Base-by-base conservation (phyloP, 2,797 vertebrate genomes). In the Huso huso region DNA sequence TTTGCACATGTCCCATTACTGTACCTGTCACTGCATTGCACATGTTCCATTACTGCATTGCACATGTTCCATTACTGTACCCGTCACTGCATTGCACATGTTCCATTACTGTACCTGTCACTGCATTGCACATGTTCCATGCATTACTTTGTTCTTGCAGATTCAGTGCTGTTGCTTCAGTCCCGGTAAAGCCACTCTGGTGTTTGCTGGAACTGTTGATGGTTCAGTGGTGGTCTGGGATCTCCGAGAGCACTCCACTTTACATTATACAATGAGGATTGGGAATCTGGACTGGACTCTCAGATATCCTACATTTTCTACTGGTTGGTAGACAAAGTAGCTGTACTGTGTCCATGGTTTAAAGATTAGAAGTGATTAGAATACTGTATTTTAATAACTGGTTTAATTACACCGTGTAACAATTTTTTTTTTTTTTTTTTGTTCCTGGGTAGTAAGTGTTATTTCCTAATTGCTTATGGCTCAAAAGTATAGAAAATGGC, bases 191-290 rank as follows among this genome's bases (percentile, higher is more conserved):
- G 86, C 90, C 71, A 83, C 75, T 0, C 72, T 96, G 73, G 93
- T 98, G 76, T 98, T 97, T 84, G 94, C 92, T 62, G 96, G 96
- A n/a, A 98, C 96, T 0, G 70, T 71, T 0, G 91, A 95, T 1
- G 96, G 96, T 61, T 96, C 94, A 0, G 81, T 99, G 65, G 62
- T 93, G 8, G 74, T 96, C 61, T 99, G 96, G 96, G 96, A 99
- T 79, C 89, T 98, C 61, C 86, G 91, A 72, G 95, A 99, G 70
- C 89, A 81, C 8, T 78, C 86, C 0, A 81, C 86, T 65, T 84
- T 88, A 67, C 95, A 98, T 65, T 73, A 69, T 15, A 74, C 61
- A 6, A 1, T 93, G 71, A 83, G 70, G 51, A 81, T 94, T 51
- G 80, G 75, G 2, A 86, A 85, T 23, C 74, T 81, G 2, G 82